Conservation (phyloP, 2,113 vertebrate species). For the Ovibos moschatus region DNA sequence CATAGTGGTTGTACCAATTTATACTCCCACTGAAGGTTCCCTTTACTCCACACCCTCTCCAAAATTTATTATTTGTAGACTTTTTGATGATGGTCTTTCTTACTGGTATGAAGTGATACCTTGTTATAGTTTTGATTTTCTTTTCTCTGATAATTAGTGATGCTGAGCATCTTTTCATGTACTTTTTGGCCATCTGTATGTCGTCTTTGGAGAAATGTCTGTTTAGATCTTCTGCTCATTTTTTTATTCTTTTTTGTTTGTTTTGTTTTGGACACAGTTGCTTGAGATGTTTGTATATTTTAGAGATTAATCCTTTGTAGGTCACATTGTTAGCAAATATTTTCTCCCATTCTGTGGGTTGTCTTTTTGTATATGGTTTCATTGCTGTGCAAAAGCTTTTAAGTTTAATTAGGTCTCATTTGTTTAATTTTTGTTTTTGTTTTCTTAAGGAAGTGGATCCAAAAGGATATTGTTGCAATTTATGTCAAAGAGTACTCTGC, state of each 20-base stretch:
- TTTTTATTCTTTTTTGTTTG: neutral
- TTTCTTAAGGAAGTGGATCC: neutral
- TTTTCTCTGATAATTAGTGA: neutral
- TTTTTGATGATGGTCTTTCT: neutral
- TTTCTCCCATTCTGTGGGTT: neutral
- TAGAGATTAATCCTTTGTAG: neutral
- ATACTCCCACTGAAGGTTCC: neutral
- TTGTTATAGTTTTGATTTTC: neutral
- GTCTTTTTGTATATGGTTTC: neutral
- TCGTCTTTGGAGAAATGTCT: neutral
- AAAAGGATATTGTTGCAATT: neutral
- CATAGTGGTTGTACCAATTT: neutral
- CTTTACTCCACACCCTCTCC: neutral
- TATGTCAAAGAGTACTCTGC: neutral
- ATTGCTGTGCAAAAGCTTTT: neutral
- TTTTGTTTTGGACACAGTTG: neutral
- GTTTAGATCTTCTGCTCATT: neutral
- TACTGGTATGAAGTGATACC: neutral
- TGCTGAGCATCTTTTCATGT: neutral
- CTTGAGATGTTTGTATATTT: neutral
- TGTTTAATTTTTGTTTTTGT: neutral
- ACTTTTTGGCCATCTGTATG: neutral
- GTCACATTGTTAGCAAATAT: neutral
- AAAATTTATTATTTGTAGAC: neutral
- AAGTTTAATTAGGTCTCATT: neutral